These are phyloP conservation scores for Rhogogaster chlorosoma DNA, from an alignment of 2,888 invertebrate species.

Conservation along the genomic window DNA sequence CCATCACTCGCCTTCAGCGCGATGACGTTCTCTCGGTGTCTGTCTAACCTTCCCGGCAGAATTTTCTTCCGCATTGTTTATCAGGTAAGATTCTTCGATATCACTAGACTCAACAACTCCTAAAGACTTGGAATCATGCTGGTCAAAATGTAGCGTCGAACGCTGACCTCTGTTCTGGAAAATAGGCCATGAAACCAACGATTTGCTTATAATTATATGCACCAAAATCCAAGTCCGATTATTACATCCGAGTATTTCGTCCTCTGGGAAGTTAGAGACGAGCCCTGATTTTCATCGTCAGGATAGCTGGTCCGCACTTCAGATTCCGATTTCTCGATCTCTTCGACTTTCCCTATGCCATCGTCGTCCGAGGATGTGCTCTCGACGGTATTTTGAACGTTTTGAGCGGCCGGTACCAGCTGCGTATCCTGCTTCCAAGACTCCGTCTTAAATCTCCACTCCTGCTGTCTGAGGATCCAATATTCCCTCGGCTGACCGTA, in stretches of 20 bases:
- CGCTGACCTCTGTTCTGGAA: neutral
- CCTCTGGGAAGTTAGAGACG: neutral
- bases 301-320: neutral
- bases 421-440: slow-evolving; percentile 9
- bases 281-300: neutral
- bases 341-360: neutral
- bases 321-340: neutral
- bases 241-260: slow-evolving; percentile 19
- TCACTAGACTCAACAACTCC: neutral
- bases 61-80: neutral
- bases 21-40: slow-evolving; percentile 37
- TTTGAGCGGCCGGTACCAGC: neutral
- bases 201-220: neutral
- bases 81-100: slow-evolving; percentile 17
- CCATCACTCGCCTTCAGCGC: slow-evolving; percentile 18
- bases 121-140: neutral
- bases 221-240: neutral
- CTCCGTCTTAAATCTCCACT: slow-evolving; percentile 57
- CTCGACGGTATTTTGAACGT: neutral
- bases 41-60: neutral
- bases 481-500: slow-evolving; percentile 62
- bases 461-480: slow-evolving; percentile 62
- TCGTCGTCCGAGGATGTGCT: slow-evolving; percentile 36
- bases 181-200: neutral
- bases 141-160: slow-evolving; percentile 10